A percentile compares a stretch with the other conserved stretches of the same genome.
Conservation (phyloP, 2,113 vertebrate species). For the Tor tambroides region DNA sequence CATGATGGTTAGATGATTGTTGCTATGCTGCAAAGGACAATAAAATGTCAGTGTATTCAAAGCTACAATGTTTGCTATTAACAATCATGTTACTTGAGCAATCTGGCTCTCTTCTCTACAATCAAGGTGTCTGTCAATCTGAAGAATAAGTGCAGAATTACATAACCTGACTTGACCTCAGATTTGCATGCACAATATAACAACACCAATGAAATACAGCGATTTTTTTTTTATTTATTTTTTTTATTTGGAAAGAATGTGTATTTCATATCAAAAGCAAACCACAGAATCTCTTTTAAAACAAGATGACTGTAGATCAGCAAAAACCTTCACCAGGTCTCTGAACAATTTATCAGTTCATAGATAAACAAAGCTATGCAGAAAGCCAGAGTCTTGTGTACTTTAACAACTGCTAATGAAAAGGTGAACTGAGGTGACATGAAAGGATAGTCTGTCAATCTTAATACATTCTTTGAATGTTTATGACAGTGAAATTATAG, state of each 20-base stretch:
- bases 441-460: neutral
- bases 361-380: neutral
- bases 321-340: neutral
- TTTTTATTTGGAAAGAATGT: conserved; percentile 7
- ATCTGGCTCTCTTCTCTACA: too few species aligned
- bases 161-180: conserved; percentile 8
- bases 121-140: conserved; percentile 10
- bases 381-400: neutral
- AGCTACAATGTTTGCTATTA: neutral
- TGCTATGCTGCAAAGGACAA: neutral
- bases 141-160: neutral
- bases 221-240: neutral
- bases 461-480: conserved; percentile 24
- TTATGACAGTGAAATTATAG: conserved; percentile 26
- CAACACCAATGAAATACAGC: neutral
- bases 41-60: neutral
- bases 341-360: neutral
- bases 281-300: conserved; percentile 9
- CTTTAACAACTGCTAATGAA: neutral
- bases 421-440: neutral
- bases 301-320: neutral
- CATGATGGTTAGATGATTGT: neutral
- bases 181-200: neutral
- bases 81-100: neutral
- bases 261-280: conserved; percentile 6